A percentile compares a stretch with the other conserved stretches of the same genome.
These are phyloP conservation scores for Aptenodytes forsteri DNA, from an alignment of 2,113 vertebrate species.

Conservation along the genomic window DNA sequence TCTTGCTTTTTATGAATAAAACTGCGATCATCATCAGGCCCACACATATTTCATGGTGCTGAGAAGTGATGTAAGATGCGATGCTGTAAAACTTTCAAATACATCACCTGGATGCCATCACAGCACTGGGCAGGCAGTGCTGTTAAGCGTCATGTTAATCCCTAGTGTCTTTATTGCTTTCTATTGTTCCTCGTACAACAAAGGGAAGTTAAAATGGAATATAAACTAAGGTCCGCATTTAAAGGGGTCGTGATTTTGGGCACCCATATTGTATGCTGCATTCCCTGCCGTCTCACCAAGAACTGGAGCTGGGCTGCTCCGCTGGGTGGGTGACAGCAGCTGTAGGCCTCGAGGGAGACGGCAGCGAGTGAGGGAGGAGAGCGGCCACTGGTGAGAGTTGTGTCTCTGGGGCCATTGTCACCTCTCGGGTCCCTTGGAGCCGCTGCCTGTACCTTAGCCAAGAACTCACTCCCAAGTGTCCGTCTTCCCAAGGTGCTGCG, in stretches of 20 bases:
- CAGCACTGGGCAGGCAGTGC: neutral
- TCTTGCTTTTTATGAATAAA: neutral
- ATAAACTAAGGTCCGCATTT: neutral
- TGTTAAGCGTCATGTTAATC: neutral
- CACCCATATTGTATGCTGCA: accelerated
- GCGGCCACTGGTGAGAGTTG: neutral
- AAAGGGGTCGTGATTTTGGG: neutral
- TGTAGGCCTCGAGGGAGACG: too few species aligned
- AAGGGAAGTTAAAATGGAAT: neutral
- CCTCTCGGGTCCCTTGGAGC: neutral
- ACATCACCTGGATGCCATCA: neutral
- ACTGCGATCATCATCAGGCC: neutral
- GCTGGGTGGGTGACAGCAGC: neutral
- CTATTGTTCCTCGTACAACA: too few species aligned
- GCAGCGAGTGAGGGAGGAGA: neutral
- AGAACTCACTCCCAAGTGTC: accelerated
- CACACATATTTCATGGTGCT: accelerated
- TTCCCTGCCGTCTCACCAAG: neutral
- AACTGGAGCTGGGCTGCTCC: neutral
- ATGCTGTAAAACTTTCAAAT: neutral
- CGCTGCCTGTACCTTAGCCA: neutral
- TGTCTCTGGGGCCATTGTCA: neutral
- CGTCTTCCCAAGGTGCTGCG: too few species aligned
- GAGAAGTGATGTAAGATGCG: too few species aligned
- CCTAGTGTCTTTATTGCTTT: neutral